Conservation (phyloP, 2,113 vertebrate genomes). For the Oriolus oriolus region DNA sequence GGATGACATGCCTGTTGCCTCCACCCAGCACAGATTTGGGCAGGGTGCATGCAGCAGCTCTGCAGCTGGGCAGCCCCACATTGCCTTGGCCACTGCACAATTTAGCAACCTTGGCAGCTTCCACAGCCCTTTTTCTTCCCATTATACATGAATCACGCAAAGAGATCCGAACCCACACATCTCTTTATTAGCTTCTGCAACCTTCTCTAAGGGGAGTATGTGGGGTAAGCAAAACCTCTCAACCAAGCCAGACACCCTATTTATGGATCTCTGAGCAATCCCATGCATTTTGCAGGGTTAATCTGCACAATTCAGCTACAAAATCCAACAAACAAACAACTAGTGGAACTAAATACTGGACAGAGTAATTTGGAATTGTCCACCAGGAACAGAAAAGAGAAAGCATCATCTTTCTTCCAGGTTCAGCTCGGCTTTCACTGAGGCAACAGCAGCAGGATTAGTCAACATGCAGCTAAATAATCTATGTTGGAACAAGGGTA, state of each 20-base stretch:
- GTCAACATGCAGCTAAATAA: neutral
- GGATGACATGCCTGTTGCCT: neutral
- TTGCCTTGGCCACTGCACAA: neutral
- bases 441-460: neutral
- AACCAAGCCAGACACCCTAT: neutral
- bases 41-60: neutral
- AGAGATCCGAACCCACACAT: neutral
- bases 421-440: neutral
- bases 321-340: neutral
- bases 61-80: accelerated
- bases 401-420: neutral
- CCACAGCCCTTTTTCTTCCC: neutral
- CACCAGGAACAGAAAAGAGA: neutral
- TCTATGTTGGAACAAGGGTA: neutral
- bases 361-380: neutral
- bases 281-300: neutral
- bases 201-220: neutral
- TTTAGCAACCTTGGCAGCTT: neutral
- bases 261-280: neutral
- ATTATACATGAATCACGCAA: neutral
- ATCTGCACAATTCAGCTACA: neutral
- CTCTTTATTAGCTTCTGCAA: neutral
- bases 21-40: neutral
- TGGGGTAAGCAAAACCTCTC: neutral
- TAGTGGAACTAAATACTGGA: neutral